Conservation (phyloP, 2,113 vertebrate genomes). For the Crotalus viridis region DNA sequence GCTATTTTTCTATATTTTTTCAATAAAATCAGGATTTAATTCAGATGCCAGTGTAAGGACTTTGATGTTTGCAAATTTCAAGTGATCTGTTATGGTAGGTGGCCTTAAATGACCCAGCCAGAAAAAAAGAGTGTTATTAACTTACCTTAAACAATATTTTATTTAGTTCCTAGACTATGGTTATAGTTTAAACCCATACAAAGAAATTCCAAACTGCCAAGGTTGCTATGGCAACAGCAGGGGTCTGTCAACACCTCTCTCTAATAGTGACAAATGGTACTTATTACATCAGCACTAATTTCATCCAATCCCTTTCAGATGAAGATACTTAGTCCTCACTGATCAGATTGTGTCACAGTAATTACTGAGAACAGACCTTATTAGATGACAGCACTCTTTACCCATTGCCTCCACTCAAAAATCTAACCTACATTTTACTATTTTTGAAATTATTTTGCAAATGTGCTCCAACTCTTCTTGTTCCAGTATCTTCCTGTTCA, state of each 20-base stretch:
- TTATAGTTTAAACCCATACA: slow-evolving; percentile 39
- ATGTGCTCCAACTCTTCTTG: accelerated
- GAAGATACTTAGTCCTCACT: slow-evolving; percentile 90
- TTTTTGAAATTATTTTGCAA: slow-evolving; percentile 26
- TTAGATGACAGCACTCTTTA: slow-evolving; percentile 81
- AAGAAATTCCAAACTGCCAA: slow-evolving; percentile 17
- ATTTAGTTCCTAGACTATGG: slow-evolving; percentile 36
- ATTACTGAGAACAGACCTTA: slow-evolving; percentile 92
- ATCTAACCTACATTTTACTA: slow-evolving; percentile 56
- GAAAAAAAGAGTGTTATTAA: slow-evolving; percentile 5
- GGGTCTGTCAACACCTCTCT: slow-evolving; percentile 85
- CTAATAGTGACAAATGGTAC: slow-evolving; percentile 92
- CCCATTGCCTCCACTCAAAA: slow-evolving; percentile 70
- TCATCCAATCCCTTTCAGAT: slow-evolving; percentile 85
- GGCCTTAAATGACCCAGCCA: not conserved
- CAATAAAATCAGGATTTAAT: not conserved
- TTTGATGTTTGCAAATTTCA: not conserved
- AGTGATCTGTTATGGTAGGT: accelerated
- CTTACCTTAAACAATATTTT: not conserved
- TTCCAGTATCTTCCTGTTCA: not conserved
- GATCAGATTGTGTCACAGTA: slow-evolving; percentile 91
- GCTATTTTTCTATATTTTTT: not conserved
- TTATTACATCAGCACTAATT: slow-evolving; percentile 96
- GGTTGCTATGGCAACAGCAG: slow-evolving; percentile 78
- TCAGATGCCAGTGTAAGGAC: not conserved